Base-by-base conservation (phyloP, 2,113 vertebrate species). In the Limanda limanda region DNA sequence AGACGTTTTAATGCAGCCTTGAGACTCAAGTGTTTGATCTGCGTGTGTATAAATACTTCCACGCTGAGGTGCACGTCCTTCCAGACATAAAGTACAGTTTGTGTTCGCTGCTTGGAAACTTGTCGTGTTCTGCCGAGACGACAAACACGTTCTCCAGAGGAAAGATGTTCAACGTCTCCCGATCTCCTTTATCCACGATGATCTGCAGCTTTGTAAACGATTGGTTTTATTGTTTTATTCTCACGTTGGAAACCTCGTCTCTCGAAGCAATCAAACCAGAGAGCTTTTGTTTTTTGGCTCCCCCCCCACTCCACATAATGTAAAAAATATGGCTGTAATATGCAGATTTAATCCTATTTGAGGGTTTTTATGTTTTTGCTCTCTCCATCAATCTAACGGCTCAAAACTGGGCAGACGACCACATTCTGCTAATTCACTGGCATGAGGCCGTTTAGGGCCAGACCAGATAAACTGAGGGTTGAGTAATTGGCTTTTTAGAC, bases 381-480 rank as follows among this genome's bases (percentile, higher is more conserved):
- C 5, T 25, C 31, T 78, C 51, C 67, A 84, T 84, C 85, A 76
- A 78, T 84, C 42, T 80, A 69, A 85, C 71, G 68, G 63, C 51
- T 68, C 23, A 18, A 64, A 77, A 67, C 74, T 55, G 63, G 56
- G 69, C 76, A 76, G 40, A 0, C 51, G 71, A 58, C 48, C 64
- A 25, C 7, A 52, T 25, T 76, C 79, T 51, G n/a, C 48, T 67
- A 47, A 70, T 78, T 88, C 60, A 3, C n/a, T 63, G 74, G 77
- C 71, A 1, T 0, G 58, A 21, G 1, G 67, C 63, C 60, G 51
- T 23, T 52, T 23, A 14, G 40, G 23, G 23, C 20, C 17, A 5
- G 54, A 69, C 2, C 64, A 21, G 56, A 56, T 37, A 68, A 81
- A 83, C n/a, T 80, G 60, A 68, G 67, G 14, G 68, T 18, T 10